Conservation (phyloP, 2,113 vertebrate species). For the Crotalus viridis region DNA sequence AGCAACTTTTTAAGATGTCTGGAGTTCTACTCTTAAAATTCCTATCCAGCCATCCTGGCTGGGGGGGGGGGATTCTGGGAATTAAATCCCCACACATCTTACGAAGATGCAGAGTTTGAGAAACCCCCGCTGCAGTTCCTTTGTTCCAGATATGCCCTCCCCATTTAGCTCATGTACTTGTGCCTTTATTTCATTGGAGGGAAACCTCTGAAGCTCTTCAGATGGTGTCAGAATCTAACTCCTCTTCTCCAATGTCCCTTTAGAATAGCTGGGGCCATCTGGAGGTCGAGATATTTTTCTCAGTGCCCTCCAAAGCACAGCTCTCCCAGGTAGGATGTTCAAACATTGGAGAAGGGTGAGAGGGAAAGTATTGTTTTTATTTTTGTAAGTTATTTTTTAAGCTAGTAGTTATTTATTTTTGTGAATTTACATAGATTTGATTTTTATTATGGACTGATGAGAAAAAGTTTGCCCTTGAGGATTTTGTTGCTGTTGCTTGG, state of each 20-base stretch:
- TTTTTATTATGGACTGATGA: conserved; percentile 8
- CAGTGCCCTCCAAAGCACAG: background rate
- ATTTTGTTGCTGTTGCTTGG: background rate
- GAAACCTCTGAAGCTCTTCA: background rate
- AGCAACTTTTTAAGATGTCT: background rate
- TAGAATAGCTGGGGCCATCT: too few species aligned
- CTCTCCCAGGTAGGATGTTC: background rate
- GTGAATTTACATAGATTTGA: background rate
- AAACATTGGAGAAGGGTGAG: too few species aligned
- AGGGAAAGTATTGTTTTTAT: background rate
- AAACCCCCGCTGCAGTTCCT: background rate
- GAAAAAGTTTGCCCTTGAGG: background rate
- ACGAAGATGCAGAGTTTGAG: background rate
- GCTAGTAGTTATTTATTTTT: conserved; percentile 25
- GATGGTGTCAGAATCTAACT: too few species aligned
- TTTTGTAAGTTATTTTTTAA: conserved; percentile 33
- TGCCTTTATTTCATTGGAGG: conserved; percentile 1
- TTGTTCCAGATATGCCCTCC: background rate
- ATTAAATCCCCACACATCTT: background rate
- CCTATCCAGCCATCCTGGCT: background rate
- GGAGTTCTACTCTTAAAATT: background rate
- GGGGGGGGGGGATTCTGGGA: background rate
- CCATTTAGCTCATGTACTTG: background rate
- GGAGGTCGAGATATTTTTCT: background rate
- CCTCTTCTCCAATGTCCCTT: background rate